Percentiles rank a stretch among this genome's conserved stretches.
phyloP scores from a whole-genome alignment of 2,888 invertebrate species.

The Fabriciana adippe region DNA sequence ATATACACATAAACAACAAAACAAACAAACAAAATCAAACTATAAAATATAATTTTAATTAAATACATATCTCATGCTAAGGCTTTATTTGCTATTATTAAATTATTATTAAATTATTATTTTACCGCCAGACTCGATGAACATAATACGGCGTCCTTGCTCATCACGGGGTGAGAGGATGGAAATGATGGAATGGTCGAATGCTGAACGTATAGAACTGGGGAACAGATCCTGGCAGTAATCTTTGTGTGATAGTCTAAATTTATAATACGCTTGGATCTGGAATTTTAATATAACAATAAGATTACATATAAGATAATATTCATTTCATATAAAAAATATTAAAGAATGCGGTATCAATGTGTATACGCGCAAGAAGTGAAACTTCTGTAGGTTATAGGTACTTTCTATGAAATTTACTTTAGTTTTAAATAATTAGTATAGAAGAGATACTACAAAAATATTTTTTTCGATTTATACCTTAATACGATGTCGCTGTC shows the following conservation, averaged over 20 bases:
- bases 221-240: conserved; percentile 85
- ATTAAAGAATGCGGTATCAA: no score
- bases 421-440: background rate
- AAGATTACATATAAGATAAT: background rate
- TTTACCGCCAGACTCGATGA: conserved; percentile 88
- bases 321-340: no score
- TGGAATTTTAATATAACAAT: conserved; percentile 54
- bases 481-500: no score
- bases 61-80: no score
- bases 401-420: no score
- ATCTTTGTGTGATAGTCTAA: conserved; percentile 83
- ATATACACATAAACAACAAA: background rate
- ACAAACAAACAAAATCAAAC: background rate
- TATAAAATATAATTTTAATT: no score
- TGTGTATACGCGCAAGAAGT: no score
- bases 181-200: conserved; percentile 85
- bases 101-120: conserved; percentile 1
- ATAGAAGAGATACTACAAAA: no score
- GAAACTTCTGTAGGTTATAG: no score
- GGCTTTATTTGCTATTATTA: no score
- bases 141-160: conserved; percentile 85
- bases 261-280: conserved; percentile 88
- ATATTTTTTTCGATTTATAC: no score
- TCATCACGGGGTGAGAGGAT: conserved; percentile 87
- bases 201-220: conserved; percentile 82